Percentiles rank a stretch among this genome's conserved stretches.
Conservation (phyloP, 2,888 invertebrate species). For the Chrysolina americana region DNA sequence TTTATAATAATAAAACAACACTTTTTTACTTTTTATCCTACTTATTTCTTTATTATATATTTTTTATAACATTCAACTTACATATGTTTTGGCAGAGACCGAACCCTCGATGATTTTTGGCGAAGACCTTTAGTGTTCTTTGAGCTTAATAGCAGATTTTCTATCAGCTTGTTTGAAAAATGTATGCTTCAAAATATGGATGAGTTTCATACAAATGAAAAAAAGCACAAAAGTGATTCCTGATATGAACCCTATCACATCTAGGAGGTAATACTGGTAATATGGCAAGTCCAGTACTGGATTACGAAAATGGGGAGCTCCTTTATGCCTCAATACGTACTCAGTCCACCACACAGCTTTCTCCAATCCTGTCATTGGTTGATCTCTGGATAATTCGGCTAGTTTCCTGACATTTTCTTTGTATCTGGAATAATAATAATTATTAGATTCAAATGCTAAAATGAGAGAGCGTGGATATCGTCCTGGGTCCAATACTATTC, state of each 20-base stretch:
- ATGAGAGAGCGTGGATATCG: too few species aligned
- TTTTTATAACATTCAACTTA: too few species aligned
- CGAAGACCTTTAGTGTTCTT: neutral
- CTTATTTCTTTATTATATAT: too few species aligned
- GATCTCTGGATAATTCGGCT: conserved; percentile 52
- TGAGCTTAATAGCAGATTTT: neutral
- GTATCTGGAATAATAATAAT: conserved; percentile 54
- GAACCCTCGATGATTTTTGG: too few species aligned
- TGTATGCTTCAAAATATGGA: neutral
- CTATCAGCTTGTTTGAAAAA: neutral
- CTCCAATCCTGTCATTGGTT: conserved; percentile 58
- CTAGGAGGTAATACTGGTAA: conserved; percentile 57
- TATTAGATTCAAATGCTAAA: too few species aligned
- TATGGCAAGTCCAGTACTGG: conserved; percentile 52
- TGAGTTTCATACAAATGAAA: conserved; percentile 15
- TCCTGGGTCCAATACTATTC: too few species aligned
- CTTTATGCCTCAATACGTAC: conserved; percentile 60
- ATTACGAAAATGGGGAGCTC: conserved; percentile 54
- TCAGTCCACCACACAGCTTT: conserved; percentile 62
- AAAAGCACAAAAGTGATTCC: neutral
- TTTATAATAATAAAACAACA: too few species aligned
- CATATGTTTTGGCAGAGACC: too few species aligned
- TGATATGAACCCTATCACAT: conserved; percentile 47
- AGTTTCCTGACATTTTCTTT: conserved; percentile 50
- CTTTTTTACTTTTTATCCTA: too few species aligned